phyloP scores from a whole-genome alignment of 2,113 vertebrate genomes.

The Carassius carassius region DNA sequence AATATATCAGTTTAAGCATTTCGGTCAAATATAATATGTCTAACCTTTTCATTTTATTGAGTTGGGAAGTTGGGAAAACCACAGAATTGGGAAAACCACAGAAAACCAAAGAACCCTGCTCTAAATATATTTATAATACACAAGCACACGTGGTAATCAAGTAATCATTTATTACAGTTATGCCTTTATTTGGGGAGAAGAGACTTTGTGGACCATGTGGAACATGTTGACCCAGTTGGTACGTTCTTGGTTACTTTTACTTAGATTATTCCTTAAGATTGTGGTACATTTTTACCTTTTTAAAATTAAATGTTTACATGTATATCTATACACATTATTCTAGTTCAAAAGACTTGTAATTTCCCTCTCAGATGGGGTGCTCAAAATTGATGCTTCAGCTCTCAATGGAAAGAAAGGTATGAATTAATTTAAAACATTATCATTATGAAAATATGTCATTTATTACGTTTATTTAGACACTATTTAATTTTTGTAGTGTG shows the following conservation, averaged over 20 bases:
- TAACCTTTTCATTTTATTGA: neutral
- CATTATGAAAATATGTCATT: neutral
- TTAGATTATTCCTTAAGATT: neutral
- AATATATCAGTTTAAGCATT: too few relatives aligned
- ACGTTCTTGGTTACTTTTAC: slow-evolving; percentile 58
- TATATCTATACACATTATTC: neutral
- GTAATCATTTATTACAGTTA: slow-evolving; percentile 71
- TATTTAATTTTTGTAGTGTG: slow-evolving; percentile 74
- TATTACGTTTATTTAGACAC: neutral
- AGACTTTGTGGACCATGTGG: slow-evolving; percentile 85
- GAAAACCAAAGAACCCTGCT: too few relatives aligned
- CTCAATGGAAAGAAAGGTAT: slow-evolving; percentile 86
- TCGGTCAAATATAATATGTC: too few relatives aligned
- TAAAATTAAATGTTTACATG: neutral
- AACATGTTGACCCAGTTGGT: slow-evolving; percentile 81
- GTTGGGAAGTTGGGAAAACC: neutral
- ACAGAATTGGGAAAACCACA: too few relatives aligned
- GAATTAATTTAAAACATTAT: neutral
- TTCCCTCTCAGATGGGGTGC: slow-evolving; percentile 78
- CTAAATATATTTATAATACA: neutral
- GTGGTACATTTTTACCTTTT: neutral
- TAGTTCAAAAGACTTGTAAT: slow-evolving; percentile 14
- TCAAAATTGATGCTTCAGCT: slow-evolving; percentile 84
- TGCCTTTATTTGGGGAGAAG: slow-evolving; percentile 86
- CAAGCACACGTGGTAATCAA: too few relatives aligned